phyloP scores from a whole-genome alignment of 2,113 vertebrate genomes.

The Hirundichthys speculiger region DNA sequence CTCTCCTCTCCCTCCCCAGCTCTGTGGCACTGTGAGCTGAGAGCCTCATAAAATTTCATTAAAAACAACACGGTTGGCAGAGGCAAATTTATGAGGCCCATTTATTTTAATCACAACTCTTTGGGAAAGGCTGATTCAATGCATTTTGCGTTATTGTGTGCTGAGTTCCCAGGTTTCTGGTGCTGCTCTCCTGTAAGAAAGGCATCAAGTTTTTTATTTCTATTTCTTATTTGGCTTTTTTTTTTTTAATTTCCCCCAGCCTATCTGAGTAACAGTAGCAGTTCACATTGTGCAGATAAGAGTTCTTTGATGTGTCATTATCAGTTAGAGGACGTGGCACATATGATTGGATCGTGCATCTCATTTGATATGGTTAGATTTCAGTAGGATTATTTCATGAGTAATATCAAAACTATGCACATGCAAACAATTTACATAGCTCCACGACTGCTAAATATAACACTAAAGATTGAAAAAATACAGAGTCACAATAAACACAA shows the following conservation, averaged over 20 bases:
- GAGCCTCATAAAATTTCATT: conserved; percentile 99
- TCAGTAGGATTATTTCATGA: neutral
- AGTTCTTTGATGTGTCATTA: conserved; percentile 32
- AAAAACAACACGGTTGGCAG: conserved; percentile 91
- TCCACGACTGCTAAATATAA: too few species aligned
- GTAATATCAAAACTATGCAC: neutral
- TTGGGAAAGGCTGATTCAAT: conserved; percentile 79
- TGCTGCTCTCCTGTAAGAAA: conserved; percentile 27
- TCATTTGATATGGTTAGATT: conserved; percentile 11
- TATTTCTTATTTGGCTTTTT: neutral
- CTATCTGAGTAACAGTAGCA: conserved; percentile 30
- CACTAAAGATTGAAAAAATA: too few species aligned
- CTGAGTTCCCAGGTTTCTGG: conserved; percentile 47
- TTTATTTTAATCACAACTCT: conserved; percentile 86
- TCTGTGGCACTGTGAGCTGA: conserved; percentile 61
- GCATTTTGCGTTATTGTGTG: conserved; percentile 81
- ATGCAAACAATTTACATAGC: conserved; percentile 27
- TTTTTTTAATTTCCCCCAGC: neutral
- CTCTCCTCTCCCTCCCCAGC: conserved; percentile 37
- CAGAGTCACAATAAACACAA: too few species aligned
- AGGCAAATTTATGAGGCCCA: conserved; percentile 98
- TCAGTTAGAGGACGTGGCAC: conserved; percentile 10
- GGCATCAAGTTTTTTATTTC: conserved; percentile 31
- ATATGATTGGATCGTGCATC: conserved; percentile 9
- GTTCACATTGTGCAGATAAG: conserved; percentile 24